Evolutionary conservation across 2,797 vertebrate genomes (phyloP).

Genomic region (Molothrus aeneus): DNA sequence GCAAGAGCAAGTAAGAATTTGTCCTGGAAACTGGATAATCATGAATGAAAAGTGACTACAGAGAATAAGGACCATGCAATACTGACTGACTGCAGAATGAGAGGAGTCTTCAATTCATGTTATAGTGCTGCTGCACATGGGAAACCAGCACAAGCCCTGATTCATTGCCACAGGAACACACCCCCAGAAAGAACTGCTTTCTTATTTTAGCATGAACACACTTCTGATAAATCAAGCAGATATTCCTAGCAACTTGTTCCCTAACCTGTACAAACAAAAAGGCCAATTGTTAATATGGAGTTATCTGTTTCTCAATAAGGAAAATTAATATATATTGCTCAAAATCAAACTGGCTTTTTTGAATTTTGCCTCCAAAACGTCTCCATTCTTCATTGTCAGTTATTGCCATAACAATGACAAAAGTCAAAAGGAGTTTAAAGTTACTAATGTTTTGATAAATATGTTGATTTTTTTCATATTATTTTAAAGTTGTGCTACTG

Average conservation of each 20-base stretch:
- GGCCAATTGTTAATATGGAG: neutral
- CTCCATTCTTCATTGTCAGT: neutral
- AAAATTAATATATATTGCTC: neutral
- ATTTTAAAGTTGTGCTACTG: neutral
- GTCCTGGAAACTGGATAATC: neutral
- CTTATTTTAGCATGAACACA: neutral
- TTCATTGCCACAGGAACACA: neutral
- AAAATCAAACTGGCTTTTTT: neutral
- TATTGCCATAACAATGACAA: neutral
- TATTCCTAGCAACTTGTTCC: neutral
- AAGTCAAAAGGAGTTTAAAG: neutral
- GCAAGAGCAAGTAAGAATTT: neutral
- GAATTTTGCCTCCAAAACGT: neutral
- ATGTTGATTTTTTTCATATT: neutral
- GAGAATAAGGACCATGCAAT: neutral
- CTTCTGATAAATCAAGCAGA: neutral
- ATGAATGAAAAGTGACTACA: neutral
- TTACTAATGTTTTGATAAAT: neutral
- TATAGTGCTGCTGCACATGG: neutral
- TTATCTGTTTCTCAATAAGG: neutral
- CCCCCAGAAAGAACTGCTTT: neutral
- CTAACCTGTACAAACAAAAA: neutral
- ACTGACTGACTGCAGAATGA: neutral
- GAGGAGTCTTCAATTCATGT: neutral
- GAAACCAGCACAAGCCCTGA: neutral